phyloP scores from a whole-genome alignment of 2,888 invertebrate species.

The Reticulitermes lucifugus region DNA sequence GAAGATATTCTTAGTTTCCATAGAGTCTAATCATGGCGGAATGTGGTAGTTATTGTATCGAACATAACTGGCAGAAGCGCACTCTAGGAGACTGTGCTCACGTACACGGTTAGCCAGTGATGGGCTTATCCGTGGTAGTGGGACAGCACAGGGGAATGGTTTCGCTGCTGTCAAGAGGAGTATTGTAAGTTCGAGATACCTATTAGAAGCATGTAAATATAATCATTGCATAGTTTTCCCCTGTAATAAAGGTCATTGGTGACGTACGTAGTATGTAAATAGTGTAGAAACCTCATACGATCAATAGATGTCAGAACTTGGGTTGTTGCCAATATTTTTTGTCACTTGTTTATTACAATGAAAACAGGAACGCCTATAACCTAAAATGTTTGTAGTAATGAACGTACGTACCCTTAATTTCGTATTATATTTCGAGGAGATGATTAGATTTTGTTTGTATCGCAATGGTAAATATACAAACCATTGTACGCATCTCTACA shows the following conservation, averaged over 20 bases:
- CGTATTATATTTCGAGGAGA: not conserved
- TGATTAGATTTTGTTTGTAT: not conserved
- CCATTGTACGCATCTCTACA: not conserved
- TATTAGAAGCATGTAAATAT: not conserved
- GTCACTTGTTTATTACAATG: not conserved
- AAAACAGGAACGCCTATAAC: not conserved
- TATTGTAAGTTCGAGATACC: not conserved
- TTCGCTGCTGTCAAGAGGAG: slow-evolving; percentile 11
- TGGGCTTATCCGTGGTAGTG: not conserved
- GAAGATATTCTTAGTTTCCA: too few species aligned
- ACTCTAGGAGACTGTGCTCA: not conserved
- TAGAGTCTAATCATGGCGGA: not conserved
- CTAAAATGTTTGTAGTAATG: not conserved
- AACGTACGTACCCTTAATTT: not conserved
- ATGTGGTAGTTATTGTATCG: not conserved
- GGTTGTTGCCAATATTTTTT: not conserved
- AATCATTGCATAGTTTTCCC: not conserved
- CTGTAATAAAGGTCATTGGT: not conserved
- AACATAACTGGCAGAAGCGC: not conserved
- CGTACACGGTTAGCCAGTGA: not conserved
- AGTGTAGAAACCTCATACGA: not conserved
- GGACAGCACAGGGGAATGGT: not conserved
- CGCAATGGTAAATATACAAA: not conserved
- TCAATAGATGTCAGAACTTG: not conserved
- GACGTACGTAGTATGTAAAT: not conserved